phyloP scores from a whole-genome alignment of 64 coral and sea anemone species.

The Orbicella faveolata region DNA sequence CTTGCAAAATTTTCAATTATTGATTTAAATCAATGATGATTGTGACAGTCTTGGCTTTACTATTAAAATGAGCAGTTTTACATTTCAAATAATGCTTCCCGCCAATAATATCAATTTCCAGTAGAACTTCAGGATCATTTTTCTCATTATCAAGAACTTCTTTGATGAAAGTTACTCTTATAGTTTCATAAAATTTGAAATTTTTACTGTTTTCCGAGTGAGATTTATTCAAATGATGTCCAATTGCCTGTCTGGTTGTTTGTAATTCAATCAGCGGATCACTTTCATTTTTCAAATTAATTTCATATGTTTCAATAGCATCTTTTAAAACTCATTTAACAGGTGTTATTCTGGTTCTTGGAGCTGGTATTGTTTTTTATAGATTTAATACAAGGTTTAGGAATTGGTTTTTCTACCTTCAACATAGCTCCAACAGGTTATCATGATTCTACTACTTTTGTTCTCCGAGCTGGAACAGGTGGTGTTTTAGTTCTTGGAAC shows the following conservation, averaged over 20 bases:
- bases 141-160: too few relatives aligned
- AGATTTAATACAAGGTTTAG: too few relatives aligned
- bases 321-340: not conserved
- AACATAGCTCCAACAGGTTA: too few relatives aligned
- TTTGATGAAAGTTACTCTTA: not conserved
- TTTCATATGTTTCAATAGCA: not conserved
- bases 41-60: not conserved
- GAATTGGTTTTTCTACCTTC: too few relatives aligned
- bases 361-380: not conserved
- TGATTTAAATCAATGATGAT: not conserved
- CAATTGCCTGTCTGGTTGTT: not conserved
- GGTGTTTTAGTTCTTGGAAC: too few relatives aligned
- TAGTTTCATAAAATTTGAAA: not conserved
- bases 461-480: too few relatives aligned
- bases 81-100: too few relatives aligned
- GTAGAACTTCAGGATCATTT: too few relatives aligned
- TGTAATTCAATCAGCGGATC: not conserved
- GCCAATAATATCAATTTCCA: too few relatives aligned
- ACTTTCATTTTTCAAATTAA: not conserved
- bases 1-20: too few relatives aligned
- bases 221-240: not conserved
- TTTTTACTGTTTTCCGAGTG: not conserved
- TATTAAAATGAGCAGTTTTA: not conserved
- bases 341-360: not conserved
- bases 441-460: too few relatives aligned